A percentile compares a stretch with the other conserved stretches of the same genome.
phyloP scores from a whole-genome alignment of 2,888 invertebrate species.

The Pardosa pseudoannulata region DNA sequence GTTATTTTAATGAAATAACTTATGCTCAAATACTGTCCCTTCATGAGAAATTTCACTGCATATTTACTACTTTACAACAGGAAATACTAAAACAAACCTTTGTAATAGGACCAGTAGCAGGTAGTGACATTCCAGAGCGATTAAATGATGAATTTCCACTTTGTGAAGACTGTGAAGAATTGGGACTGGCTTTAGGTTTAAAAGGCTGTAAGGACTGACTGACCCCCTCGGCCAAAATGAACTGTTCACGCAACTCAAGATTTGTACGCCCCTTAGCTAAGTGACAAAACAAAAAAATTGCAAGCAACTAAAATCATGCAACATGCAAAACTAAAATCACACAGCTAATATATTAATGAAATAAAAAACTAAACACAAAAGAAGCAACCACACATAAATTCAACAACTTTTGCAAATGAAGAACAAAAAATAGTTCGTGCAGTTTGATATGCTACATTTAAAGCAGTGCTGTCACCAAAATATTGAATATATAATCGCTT shows the following conservation, averaged over 20 bases:
- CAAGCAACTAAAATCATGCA: conserved; percentile 63
- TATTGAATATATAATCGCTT: no score
- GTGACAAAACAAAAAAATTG: not conserved
- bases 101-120: conserved; percentile 91
- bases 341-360: not conserved
- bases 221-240: conserved; percentile 98
- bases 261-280: conserved; percentile 99
- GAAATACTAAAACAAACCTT: conserved; percentile 88
- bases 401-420: no score
- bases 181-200: conserved; percentile 91
- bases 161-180: conserved; percentile 80
- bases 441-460: no score
- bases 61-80: no score
- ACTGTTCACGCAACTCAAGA: conserved; percentile 99
- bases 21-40: no score
- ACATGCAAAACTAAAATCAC: conserved; percentile 36
- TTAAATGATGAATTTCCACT: conserved; percentile 76
- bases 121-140: conserved; percentile 77
- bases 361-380: not conserved
- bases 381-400: no score
- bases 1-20: no score
- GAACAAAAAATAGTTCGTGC: no score
- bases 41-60: no score
- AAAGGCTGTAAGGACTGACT: conserved; percentile 99
- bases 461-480: no score